phyloP scores from a whole-genome alignment of 2,888 invertebrate species.

The Anthophora plumipes region DNA sequence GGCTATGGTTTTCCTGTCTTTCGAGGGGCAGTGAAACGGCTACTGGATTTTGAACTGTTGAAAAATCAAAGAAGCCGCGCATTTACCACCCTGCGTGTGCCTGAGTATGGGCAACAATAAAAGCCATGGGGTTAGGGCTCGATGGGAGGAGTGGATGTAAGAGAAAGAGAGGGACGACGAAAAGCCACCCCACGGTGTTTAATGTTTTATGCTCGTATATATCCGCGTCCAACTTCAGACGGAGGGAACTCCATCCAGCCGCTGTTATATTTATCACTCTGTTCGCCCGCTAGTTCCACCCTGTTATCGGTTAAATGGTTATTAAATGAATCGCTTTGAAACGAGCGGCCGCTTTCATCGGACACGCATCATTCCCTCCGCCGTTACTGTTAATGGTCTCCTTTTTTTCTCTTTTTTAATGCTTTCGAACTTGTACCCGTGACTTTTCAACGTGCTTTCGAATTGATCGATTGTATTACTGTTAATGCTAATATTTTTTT shows the following conservation, averaged over 20 bases:
- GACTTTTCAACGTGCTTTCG: background rate
- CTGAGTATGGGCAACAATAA: slow-evolving; percentile 39
- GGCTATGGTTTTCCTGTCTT: too few relatives aligned
- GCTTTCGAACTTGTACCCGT: background rate
- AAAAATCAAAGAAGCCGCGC: slow-evolving; percentile 52
- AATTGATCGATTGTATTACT: background rate
- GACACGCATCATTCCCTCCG: background rate
- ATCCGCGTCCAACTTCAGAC: slow-evolving; percentile 56
- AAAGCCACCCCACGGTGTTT: slow-evolving; percentile 42
- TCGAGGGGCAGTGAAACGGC: too few relatives aligned
- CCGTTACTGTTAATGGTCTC: too few relatives aligned
- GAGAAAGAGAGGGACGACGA: slow-evolving; percentile 24
- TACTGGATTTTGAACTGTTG: too few relatives aligned
- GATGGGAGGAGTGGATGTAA: background rate
- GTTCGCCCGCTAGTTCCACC: slow-evolving; percentile 39
- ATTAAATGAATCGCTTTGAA: slow-evolving; percentile 58
- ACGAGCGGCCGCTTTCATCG: slow-evolving; percentile 26
- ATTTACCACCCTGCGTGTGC: background rate
- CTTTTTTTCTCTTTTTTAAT: background rate
- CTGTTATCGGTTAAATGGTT: slow-evolving; percentile 61
- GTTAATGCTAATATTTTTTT: too few relatives aligned
- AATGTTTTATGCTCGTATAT: slow-evolving; percentile 53
- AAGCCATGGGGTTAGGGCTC: slow-evolving; percentile 7
- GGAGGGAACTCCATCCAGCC: slow-evolving; percentile 49
- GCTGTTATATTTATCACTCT: slow-evolving; percentile 55